Evolutionary conservation across 2,888 invertebrate genomes (phyloP), one percentile per base, ranked within the genome.

Genomic region (Pristionchus entomophagus): DNA sequence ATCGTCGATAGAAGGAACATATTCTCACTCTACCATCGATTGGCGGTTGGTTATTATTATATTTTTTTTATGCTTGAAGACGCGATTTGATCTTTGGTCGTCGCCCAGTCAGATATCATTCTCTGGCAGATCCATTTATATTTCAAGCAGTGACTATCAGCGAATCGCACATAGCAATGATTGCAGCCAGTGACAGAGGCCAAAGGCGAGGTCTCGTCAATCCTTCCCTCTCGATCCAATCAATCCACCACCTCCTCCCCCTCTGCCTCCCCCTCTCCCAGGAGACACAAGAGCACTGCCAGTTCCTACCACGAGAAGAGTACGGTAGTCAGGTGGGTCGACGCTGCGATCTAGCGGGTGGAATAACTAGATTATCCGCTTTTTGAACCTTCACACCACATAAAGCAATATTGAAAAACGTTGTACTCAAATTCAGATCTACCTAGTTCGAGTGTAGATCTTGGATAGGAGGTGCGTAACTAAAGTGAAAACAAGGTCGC

Each of bases 1-100:
- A 90, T 92, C 29, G 91, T 93, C 12, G 91, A 92, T 35, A 87
- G 93, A 59, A 86, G 90, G 12, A 93, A 93, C 84, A 84, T 93
- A 83, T 93, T 93, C 87, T 89, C 90, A 0, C 87, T 93, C 17
- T 93, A 91, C 87, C 90, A 90, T 86, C 87, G 87, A 26, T 85
- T 91, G 14, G 49, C 84, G 8, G 88, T 88, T 22, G 59, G 85
- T 83, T 29, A 12, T 35, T n/a, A n/a, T n/a, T n/a, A 19, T n/a
- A 2, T 3, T 38, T 49, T 78, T 35, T 65, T 19, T 62, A 29
- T 6, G 12, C 2, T 29, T 62, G n/a, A n/a, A n/a, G n/a, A n/a
- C n/a, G n/a, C n/a, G n/a, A n/a, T n/a, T n/a, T n/a, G n/a, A n/a
- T n/a, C n/a, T n/a, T n/a, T n/a, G n/a, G n/a, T n/a, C n/a, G n/a